Evolutionary conservation across 2,888 invertebrate species (phyloP).

Genomic region (Aproaerema taeniolella): DNA sequence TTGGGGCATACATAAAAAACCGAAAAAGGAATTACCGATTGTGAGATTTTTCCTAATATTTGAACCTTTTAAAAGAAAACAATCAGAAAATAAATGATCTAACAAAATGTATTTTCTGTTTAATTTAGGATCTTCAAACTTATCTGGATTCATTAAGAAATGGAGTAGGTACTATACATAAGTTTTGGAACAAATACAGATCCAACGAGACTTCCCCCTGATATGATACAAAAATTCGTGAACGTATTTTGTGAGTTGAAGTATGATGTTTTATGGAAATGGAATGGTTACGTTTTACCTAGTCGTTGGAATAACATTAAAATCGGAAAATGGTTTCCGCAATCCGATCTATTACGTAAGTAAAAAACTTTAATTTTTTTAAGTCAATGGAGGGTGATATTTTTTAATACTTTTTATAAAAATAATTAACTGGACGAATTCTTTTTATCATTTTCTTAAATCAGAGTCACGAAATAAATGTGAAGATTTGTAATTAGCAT

Average conservation of each 20-base stretch:
- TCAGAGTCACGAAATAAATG: too few relatives aligned
- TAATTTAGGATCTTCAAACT: constrained; percentile 25
- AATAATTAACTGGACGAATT: too few relatives aligned
- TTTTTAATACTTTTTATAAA: too few relatives aligned
- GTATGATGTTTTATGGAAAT: constrained; percentile 51
- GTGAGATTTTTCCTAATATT: too few relatives aligned
- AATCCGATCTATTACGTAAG: constrained; percentile 41
- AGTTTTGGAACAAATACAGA: constrained; percentile 36
- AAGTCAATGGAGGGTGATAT: too few relatives aligned
- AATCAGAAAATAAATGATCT: too few relatives aligned
- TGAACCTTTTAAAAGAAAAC: too few relatives aligned
- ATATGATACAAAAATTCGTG: constrained; percentile 29
- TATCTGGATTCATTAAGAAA: constrained; percentile 38
- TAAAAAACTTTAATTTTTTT: too few relatives aligned
- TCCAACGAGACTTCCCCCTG: constrained; percentile 27
- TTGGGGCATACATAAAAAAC: constrained; percentile 54
- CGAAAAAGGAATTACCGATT: constrained; percentile 44
- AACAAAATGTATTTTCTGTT: too few relatives aligned
- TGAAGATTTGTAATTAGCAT: too few relatives aligned
- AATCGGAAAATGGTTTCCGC: constrained; percentile 49
- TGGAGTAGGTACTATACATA: constrained; percentile 38
- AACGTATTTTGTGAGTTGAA: constrained; percentile 39
- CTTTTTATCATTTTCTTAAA: too few relatives aligned
- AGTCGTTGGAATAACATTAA: constrained; percentile 36
- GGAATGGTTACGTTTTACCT: constrained; percentile 35